Conservation (phyloP, 2,113 vertebrate species). For the Eulacestoma nigropectus region DNA sequence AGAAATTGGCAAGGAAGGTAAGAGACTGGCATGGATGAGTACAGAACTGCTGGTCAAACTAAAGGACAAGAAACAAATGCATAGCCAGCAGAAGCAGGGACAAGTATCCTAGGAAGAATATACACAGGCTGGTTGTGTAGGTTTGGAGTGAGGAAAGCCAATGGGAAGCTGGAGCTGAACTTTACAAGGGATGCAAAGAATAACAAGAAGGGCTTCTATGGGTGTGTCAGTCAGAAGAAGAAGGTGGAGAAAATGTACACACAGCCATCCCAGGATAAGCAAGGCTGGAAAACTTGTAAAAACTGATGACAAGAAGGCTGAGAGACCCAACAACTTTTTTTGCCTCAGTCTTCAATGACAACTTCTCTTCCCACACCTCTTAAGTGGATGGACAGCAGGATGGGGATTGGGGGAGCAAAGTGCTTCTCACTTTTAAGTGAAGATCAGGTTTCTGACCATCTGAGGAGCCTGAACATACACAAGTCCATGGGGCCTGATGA, state of each 20-base stretch:
- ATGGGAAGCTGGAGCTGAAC: neutral
- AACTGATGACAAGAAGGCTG: neutral
- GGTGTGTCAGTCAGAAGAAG: neutral
- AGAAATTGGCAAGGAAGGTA: neutral
- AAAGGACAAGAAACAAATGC: neutral
- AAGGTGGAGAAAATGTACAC: neutral
- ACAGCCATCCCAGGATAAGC: neutral
- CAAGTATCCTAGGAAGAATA: neutral
- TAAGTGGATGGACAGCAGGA: neutral
- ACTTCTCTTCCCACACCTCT: neutral
- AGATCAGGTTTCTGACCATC: neutral
- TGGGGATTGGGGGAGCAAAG: neutral
- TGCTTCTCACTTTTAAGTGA: neutral
- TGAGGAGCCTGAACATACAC: neutral
- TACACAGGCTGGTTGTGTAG: neutral
- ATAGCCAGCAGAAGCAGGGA: neutral
- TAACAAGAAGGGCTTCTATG: neutral
- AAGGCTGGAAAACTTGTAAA: neutral
- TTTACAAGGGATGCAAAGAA: neutral
- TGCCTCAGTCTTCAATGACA: neutral
- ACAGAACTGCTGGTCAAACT: neutral
- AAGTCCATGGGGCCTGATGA: neutral
- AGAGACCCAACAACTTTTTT: neutral
- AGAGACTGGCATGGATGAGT: neutral
- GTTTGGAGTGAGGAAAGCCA: neutral